A percentile compares a stretch with the other conserved stretches of the same genome.
Evolutionary conservation across 2,888 invertebrate species (phyloP).

Genomic region (Allacma fusca): DNA sequence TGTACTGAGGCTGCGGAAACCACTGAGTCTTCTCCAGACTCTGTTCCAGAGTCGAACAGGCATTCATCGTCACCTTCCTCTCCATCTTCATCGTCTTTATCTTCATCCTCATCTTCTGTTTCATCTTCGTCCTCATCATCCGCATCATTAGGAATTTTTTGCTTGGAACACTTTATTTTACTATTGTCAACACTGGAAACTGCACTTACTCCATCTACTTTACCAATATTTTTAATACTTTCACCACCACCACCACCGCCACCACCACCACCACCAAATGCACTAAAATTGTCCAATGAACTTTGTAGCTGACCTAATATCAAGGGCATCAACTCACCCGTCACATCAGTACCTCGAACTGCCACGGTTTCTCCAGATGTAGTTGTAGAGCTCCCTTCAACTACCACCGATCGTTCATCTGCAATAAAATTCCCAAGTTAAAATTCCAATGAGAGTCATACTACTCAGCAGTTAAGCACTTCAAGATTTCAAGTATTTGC

Average conservation of each 20-base stretch:
- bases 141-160: slow-evolving; percentile 20
- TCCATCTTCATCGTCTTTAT: slow-evolving; percentile 64
- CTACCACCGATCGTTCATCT: slow-evolving; percentile 29
- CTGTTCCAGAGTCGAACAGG: slow-evolving; percentile 73
- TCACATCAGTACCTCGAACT: slow-evolving; percentile 49
- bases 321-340: slow-evolving; percentile 62
- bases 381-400: neutral
- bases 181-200: neutral
- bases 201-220: slow-evolving; percentile 18
- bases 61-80: slow-evolving; percentile 63
- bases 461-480: neutral
- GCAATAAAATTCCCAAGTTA: slow-evolving; percentile 9
- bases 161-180: slow-evolving; percentile 30
- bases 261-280: slow-evolving; percentile 41
- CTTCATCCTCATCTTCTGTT: slow-evolving; percentile 25
- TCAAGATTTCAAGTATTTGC: too few species aligned
- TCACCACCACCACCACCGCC: slow-evolving; percentile 45
- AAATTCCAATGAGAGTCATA: neutral
- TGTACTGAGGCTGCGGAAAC: neutral
- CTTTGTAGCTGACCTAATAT: slow-evolving; percentile 61
- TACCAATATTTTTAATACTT: slow-evolving; percentile 36
- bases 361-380: slow-evolving; percentile 16
- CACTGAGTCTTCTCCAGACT: slow-evolving; percentile 72
- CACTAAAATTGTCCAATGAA: slow-evolving; percentile 56
- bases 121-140: slow-evolving; percentile 27